Base-by-base conservation (phyloP, 2,888 invertebrate genomes). In the Shargacucullia verbasci region DNA sequence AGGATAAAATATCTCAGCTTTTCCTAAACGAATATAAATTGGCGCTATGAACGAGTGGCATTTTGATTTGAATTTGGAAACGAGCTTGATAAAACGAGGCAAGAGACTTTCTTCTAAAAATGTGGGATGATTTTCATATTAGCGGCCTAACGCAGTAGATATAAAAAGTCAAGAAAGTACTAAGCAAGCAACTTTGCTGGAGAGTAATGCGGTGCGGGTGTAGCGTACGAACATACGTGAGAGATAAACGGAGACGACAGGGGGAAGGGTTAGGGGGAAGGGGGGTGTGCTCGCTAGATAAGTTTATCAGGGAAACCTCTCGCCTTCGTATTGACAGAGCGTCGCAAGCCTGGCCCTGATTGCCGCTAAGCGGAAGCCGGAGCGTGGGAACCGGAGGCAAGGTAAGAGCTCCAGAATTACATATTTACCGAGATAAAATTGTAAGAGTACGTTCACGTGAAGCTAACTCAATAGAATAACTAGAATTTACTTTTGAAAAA, bases 281-380 rank as follows among this genome's bases (percentile, higher is more conserved):
- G 72, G 80, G 73, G 72, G 70, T 68, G 73, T 80, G 80, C 81
- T 85, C 62, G 82, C 79, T 81, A 90, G 91, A 92, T 93, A 93
- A 93, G 91, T 93, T 93, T 93, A 93, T 93, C 93, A 92, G 88
- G 85, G 88, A 90, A 91, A 91, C 91, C 92, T 91, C 90, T 92
- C 91, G 91, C 87, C 89, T 89, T 85, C 86, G 87, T 93, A 93
- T 93, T 93, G 93, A 93, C 92, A 91, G 89, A 91, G 87, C 92
- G 88, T 88, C 91, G 92, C 88, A 87, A 84, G 88, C 85, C 82
- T 83, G 87, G 86, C 86, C 87, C 89, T 92, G 92, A 92, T 93
- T 94, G 92, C 90, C 89, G 88, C 80, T 89, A 86, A 91, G 86
- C 90, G 90, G 88, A 91, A 92, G 89, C 84, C 81, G 81, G 83